Evolutionary conservation across 2,797 vertebrate species (phyloP).

Genomic region (Poeciliopsis paucimaculata): DNA sequence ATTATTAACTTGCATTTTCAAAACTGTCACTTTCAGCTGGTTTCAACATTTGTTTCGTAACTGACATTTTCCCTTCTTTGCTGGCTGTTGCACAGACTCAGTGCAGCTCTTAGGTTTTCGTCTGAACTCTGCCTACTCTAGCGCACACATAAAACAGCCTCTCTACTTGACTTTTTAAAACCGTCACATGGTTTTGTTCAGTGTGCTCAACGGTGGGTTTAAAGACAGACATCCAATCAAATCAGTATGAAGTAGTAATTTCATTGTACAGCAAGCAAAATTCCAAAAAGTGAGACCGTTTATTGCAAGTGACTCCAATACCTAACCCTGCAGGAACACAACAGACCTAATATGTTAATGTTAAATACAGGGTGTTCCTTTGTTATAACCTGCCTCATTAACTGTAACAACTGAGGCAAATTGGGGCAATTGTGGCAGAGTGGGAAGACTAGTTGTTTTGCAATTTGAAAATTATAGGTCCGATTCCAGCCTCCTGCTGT

Average conservation of each 20-base stretch:
- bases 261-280: neutral
- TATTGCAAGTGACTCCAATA: neutral
- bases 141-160: neutral
- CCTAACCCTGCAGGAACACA: neutral
- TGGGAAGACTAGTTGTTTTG: neutral
- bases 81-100: neutral
- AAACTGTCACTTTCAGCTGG: neutral
- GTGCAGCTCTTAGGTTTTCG: neutral
- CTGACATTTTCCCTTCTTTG: neutral
- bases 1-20: neutral
- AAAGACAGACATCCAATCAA: neutral
- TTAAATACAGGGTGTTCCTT: neutral
- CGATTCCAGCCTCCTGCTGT: neutral
- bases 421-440: neutral
- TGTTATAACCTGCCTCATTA: neutral
- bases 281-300: neutral
- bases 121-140: neutral
- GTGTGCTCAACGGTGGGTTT: neutral
- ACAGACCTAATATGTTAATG: neutral
- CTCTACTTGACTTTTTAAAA: neutral
- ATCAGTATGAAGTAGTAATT: neutral
- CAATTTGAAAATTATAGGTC: neutral
- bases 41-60: neutral
- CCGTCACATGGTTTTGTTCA: neutral
- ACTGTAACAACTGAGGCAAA: neutral